These are phyloP conservation scores for Parnassius smintheus DNA, from an alignment of 2,888 invertebrate genomes.

Conservation along the genomic window DNA sequence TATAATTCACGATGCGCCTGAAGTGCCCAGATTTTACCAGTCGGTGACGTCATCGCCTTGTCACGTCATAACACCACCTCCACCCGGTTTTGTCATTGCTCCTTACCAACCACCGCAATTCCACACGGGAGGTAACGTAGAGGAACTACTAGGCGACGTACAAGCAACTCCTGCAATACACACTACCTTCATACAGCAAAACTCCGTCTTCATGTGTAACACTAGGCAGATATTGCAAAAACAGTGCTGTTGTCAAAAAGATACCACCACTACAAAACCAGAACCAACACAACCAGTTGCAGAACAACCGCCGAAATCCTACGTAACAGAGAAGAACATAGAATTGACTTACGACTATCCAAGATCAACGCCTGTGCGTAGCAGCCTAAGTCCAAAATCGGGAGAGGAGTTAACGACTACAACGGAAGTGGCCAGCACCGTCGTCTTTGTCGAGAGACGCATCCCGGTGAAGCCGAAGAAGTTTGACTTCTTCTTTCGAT, in stretches of 20 bases:
- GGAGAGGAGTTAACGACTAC: conserved; percentile 62
- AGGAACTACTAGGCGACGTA: conserved; percentile 85
- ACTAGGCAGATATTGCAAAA: conserved; percentile 67
- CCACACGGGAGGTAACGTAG: conserved; percentile 84
- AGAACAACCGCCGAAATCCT: conserved; percentile 58
- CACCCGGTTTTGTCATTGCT: conserved; percentile 69
- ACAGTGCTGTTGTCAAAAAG: conserved; percentile 67
- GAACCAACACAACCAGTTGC: conserved; percentile 35
- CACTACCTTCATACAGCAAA: conserved; percentile 72
- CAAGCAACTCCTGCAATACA: conserved; percentile 73
- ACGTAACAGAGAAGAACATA: conserved; percentile 77
- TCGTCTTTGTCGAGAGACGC: conserved; percentile 74
- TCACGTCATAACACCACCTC: conserved; percentile 62
- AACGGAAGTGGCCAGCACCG: conserved; percentile 76
- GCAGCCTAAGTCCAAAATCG: conserved; percentile 55
- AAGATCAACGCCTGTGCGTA: conserved; percentile 62
- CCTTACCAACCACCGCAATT: conserved; percentile 68
- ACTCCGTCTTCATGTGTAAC: conserved; percentile 77
- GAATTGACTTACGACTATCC: conserved; percentile 77
- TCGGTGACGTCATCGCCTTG: conserved; percentile 67
- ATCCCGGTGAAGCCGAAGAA: conserved; percentile 72
- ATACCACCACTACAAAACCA: conserved; percentile 36
- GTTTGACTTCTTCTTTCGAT: conserved; percentile 74
- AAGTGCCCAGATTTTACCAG: conserved; percentile 69
- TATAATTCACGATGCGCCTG: conserved; percentile 70